Base-by-base conservation (phyloP, 2,888 invertebrate species). In the Sinohyriopsis cumingii region DNA sequence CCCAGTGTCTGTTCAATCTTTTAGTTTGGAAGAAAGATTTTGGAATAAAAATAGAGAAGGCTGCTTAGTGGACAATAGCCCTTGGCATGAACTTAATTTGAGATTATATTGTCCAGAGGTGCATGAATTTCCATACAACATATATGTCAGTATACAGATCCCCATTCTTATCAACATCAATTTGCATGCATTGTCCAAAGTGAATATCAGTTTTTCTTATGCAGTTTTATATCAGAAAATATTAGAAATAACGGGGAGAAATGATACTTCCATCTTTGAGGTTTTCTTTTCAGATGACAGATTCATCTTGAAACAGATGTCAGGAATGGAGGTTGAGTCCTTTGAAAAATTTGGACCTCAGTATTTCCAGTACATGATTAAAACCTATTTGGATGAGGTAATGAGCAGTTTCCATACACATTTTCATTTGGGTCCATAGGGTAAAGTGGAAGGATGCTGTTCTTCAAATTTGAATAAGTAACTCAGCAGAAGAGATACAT, bases 291-390 rank as follows among this genome's bases (percentile, higher is more conserved):
- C 90, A 95, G 97, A 98, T 90, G 97, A 89, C 74, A 92, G 97
- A 68, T 98, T 97, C 89, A 95, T 99, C 69, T 91, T 99, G 75
- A 99, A 99, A 89, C 97, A 98, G 91, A 96, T 98, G 96, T 95
- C 95, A 5, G 93, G 95, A 77, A 93, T 94, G 71, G 99, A 99
- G 89, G 94, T 97, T 89, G 95, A 95, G 77, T 94, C 96, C 78
- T 98, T 99, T 89, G 91, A 97, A 69, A 96, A 96, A 85, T 97
- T 98, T 88, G 98, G 97, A 0, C 95, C 96, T 12, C 95, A 96
- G 85, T 99, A 99, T 91, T 97, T 99, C 89, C 93, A 94, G 69
- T 97, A 99, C 90, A 94, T 99, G 88, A 93, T 93, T 67, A 93
- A 93, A 77, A 95, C 95, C 85, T 93, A 94, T 67, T 92, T 93